Percentiles rank a stretch among this genome's conserved stretches.
phyloP scores from a whole-genome alignment of 1,140 invertebrate species.

The Ips nitidus region DNA sequence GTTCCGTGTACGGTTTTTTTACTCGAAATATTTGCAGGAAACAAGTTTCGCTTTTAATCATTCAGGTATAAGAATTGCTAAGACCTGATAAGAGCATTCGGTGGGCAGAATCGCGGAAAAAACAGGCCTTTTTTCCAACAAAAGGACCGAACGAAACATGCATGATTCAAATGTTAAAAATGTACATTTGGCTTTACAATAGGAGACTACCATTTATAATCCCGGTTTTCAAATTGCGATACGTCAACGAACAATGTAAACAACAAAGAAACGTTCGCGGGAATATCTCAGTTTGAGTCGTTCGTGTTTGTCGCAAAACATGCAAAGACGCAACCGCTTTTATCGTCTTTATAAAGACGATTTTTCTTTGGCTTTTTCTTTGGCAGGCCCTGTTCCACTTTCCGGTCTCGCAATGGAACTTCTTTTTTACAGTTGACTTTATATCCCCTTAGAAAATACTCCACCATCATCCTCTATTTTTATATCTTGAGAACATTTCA shows the following conservation, averaged over 20 bases:
- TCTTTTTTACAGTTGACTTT: conserved; percentile 21
- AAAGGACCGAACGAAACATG: conserved; percentile 43
- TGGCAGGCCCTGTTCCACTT: conserved; percentile 47
- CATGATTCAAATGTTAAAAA: conserved; percentile 48
- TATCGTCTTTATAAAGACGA: conserved; percentile 52
- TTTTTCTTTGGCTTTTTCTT: conserved; percentile 51
- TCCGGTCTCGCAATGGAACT: conserved; percentile 27
- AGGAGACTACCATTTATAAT: conserved; percentile 49
- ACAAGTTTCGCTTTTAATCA: no score
- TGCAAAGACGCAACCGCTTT: conserved; percentile 50
- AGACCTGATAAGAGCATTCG: no score
- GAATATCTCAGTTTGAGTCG: conserved; percentile 51
- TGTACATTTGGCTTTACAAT: conserved; percentile 48
- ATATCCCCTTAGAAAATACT: conserved; percentile 11
- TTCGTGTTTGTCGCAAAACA: conserved; percentile 51
- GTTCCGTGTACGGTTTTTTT: background rate
- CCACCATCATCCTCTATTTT: background rate
- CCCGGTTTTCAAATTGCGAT: conserved; percentile 42
- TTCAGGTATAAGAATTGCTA: no score
- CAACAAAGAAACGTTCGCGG: conserved; percentile 50
- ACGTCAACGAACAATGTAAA: conserved; percentile 49
- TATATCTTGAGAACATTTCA: background rate
- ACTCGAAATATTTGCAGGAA: background rate
- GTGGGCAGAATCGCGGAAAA: no score
- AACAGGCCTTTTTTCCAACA: no score